A percentile compares a stretch with the other conserved stretches of the same genome.
These are phyloP conservation scores for Pseudomugil gertrudae DNA, from an alignment of 2,797 vertebrate species.

Conservation along the genomic window DNA sequence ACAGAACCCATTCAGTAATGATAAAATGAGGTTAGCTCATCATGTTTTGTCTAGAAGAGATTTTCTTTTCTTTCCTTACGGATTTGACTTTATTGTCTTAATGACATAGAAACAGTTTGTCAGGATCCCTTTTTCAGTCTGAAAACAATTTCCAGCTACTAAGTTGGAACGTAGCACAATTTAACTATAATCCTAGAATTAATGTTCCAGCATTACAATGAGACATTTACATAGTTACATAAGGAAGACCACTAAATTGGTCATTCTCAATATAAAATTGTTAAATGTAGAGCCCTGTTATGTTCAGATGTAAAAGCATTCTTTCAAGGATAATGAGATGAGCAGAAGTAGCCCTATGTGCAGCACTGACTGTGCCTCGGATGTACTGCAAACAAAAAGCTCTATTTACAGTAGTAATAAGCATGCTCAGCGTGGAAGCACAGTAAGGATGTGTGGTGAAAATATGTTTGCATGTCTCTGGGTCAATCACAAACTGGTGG, in stretches of 20 bases:
- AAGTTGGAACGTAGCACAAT: not conserved
- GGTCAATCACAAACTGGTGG: not conserved
- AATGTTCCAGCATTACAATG: conserved; percentile 5
- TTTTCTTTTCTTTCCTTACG: conserved; percentile 4
- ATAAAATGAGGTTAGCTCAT: conserved; percentile 48
- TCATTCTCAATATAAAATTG: conserved; percentile 18
- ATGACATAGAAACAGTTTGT: conserved; percentile 33
- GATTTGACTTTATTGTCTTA: conserved; percentile 1
- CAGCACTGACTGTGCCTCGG: conserved; percentile 23
- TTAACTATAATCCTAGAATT: not conserved
- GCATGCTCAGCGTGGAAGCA: conserved; percentile 13
- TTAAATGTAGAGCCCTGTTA: conserved; percentile 45
- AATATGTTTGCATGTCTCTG: not conserved
- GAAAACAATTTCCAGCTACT: conserved; percentile 5
- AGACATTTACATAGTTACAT: conserved; percentile 32
- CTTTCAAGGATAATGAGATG: conserved; percentile 53
- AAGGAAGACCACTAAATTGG: conserved; percentile 34
- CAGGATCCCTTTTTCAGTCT: conserved; percentile 19
- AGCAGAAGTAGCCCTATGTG: conserved; percentile 33
- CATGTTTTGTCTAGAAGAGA: not conserved
- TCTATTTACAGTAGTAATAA: conserved; percentile 48
- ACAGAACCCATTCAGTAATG: conserved; percentile 54
- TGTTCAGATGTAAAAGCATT: conserved; percentile 46
- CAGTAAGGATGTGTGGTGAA: conserved; percentile 12
- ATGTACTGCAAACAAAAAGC: conserved; percentile 42